Conservation (phyloP, 92 coral and sea anemone species). For the Phenganax stokvisi region DNA sequence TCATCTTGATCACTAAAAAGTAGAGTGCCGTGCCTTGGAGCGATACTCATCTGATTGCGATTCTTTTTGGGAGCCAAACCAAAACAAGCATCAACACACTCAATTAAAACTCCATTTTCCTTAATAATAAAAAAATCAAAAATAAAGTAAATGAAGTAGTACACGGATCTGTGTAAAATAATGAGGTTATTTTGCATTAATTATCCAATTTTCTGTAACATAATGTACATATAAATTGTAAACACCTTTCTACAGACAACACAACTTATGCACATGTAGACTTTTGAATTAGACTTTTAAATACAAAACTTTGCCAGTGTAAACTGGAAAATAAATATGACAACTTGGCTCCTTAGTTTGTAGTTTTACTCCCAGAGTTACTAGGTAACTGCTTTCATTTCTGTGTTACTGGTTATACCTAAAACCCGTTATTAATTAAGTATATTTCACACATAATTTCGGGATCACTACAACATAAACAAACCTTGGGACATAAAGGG, state of each 20-base stretch:
- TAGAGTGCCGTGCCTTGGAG: slow-evolving; percentile 52
- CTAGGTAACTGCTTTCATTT: too few relatives aligned
- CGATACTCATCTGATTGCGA: slow-evolving; percentile 37
- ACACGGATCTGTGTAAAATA: neutral
- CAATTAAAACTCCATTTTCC: slow-evolving; percentile 64
- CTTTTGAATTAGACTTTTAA: too few relatives aligned
- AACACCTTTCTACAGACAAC: too few relatives aligned
- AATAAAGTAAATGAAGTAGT: neutral
- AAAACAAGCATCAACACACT: slow-evolving; percentile 65
- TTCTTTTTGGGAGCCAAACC: slow-evolving; percentile 55
- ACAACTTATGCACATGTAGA: too few relatives aligned
- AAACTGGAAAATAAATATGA: too few relatives aligned
- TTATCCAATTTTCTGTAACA: too few relatives aligned
- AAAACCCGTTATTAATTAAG: neutral
- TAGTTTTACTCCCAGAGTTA: too few relatives aligned
- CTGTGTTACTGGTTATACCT: neutral
- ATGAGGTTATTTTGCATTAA: neutral
- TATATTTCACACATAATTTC: neutral
- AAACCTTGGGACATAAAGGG: slow-evolving; percentile 59
- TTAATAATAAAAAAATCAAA: neutral
- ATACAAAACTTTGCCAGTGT: too few relatives aligned
- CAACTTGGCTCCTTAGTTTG: too few relatives aligned
- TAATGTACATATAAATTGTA: too few relatives aligned
- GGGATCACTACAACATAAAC: neutral
- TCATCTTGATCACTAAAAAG: slow-evolving; percentile 66